Evolutionary conservation across 2,113 vertebrate species (phyloP), one percentile per base, ranked within the genome.

Genomic region (Gavia stellata): DNA sequence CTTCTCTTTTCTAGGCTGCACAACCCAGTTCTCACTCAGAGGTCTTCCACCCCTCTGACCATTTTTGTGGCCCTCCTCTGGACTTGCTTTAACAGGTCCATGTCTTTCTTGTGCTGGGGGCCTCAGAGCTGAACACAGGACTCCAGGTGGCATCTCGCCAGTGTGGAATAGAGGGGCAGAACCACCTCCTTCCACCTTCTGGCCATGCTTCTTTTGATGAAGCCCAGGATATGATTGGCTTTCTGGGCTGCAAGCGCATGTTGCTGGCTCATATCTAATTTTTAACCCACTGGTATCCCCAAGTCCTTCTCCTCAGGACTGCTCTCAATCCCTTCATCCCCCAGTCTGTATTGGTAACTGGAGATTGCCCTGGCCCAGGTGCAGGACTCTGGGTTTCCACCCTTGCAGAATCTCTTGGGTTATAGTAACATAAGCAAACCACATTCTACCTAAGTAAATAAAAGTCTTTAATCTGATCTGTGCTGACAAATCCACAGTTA

Each of bases 221-320:
- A 81, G 40, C 17, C 55, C n/a, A 17, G 34, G 36, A 36, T 56
- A 6, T 2, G 2, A 6, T 23, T 82, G 3, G 20, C 31, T 10
- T 61, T 80, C 52, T 88, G 71, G 28, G 28, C 62, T 88, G n/a
- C 4, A 11, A 12, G 19, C 4, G 2, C 10, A 7, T 2, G 2
- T 5, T 50, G 23, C 29, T 3, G 6, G 38, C 31, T 87, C 31
- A 28, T 33, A 8, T 4, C 17, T 23, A 45, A 0, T 14, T 83
- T 83, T 29, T 49, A 7, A 81, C 6, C 29, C 17, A 16, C 9
- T 0, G 0, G 5, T 34, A 12, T 31, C 21, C 26, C 14, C 45
- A 62, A 4, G 18, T 44, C 29, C 33, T 61, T 23, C 47, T 85
- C 17, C 4, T 5, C 20, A 0, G 0, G 28, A 44, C 26, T 61